Conservation (phyloP, 2,113 vertebrate species). For the Mesoclemmys tuberculata region DNA sequence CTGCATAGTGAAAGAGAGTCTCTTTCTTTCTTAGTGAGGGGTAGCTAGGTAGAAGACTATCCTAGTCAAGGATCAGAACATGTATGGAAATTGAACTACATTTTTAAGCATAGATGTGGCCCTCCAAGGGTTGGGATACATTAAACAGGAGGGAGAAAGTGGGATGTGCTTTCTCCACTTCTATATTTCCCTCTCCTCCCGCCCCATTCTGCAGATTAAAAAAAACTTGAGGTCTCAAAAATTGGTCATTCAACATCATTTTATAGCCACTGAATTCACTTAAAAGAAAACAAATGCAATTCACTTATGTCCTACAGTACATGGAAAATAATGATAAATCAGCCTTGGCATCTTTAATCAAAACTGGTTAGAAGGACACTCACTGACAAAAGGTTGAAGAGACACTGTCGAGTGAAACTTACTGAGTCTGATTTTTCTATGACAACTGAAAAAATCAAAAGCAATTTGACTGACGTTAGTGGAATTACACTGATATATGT, state of each 20-base stretch:
- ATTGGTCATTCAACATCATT: fast-evolving
- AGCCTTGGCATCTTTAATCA: not conserved
- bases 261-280: not conserved
- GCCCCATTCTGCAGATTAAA: not conserved
- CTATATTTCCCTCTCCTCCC: not conserved
- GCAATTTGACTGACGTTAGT: not conserved
- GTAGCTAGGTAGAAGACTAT: not conserved
- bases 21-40: not conserved
- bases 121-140: constrained; percentile 2
- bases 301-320: not conserved
- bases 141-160: constrained; percentile 7
- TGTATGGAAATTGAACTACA: constrained; percentile 42
- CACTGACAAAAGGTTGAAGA: not conserved
- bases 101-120: not conserved
- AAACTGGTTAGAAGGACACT: not conserved
- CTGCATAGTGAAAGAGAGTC: not conserved
- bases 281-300: not conserved
- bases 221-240: not conserved
- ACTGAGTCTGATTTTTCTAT: not conserved
- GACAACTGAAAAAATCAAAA: not conserved
- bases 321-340: not conserved
- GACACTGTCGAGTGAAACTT: not conserved
- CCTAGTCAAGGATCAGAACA: not conserved
- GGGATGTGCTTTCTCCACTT: not conserved
- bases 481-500: not conserved